phyloP scores from a whole-genome alignment of 2,113 vertebrate species.

The Sprattus sprattus region DNA sequence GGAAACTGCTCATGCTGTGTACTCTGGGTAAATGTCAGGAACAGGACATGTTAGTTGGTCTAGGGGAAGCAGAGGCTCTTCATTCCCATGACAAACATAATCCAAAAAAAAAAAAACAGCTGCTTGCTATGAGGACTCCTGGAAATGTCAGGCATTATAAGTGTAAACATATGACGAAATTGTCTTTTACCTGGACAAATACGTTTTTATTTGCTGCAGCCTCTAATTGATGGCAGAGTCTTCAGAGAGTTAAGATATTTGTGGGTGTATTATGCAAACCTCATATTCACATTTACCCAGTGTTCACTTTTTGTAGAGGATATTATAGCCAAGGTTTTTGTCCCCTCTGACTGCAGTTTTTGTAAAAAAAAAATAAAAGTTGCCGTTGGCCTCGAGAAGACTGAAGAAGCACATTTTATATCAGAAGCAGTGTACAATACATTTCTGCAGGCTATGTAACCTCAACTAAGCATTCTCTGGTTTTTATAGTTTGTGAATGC shows the following conservation, averaged over 20 bases:
- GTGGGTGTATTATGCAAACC: slow-evolving; percentile 44
- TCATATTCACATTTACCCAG: not conserved
- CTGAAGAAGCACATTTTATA: not conserved
- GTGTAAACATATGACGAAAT: not conserved
- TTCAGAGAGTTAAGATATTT: not conserved
- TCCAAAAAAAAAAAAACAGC: not conserved
- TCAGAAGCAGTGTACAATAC: not conserved
- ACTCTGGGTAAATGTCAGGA: not conserved
- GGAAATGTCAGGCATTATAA: slow-evolving; percentile 15
- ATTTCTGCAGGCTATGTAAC: not conserved
- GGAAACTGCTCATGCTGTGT: not conserved
- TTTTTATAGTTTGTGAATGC: not conserved
- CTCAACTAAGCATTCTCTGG: too few species aligned
- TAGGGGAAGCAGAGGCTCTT: not conserved
- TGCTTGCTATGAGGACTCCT: not conserved
- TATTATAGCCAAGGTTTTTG: too few species aligned
- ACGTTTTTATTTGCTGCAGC: not conserved
- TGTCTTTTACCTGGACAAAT: not conserved
- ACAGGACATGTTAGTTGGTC: slow-evolving; percentile 26
- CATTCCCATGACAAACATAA: not conserved
- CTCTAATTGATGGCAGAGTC: not conserved
- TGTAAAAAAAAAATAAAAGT: too few species aligned
- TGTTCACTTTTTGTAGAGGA: slow-evolving; percentile 16
- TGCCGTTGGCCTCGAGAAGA: not conserved
- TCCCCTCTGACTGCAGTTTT: not conserved